A percentile compares a stretch with the other conserved stretches of the same genome.
Evolutionary conservation across 2,113 vertebrate genomes (phyloP).

Genomic region (Chionomys nivalis): DNA sequence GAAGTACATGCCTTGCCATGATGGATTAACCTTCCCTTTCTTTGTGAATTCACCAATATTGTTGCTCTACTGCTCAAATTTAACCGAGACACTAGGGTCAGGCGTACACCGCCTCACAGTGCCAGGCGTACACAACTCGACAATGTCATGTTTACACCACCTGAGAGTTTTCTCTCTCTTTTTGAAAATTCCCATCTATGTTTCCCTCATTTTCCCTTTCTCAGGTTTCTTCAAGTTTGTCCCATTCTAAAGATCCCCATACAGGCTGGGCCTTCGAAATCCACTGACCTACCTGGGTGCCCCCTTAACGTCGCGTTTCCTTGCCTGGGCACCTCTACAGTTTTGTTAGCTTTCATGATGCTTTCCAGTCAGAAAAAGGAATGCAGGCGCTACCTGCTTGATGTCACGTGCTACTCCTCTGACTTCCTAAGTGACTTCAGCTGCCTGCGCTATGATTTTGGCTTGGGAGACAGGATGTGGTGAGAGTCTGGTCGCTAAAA

Average conservation of each 20-base stretch:
- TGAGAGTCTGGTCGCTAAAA: not conserved
- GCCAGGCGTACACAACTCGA: not conserved
- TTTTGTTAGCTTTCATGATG: not conserved
- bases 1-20: no score
- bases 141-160: no score
- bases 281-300: not conserved
- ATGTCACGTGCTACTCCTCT: not conserved
- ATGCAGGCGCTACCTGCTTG: not conserved
- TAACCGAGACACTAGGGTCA: not conserved
- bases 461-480: accelerated
- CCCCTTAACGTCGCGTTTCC: not conserved
- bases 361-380: not conserved
- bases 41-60: not conserved
- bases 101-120: not conserved
- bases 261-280: not conserved
- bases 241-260: not conserved
- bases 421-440: not conserved
- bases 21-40: not conserved
- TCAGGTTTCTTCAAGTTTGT: not conserved
- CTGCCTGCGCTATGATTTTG: not conserved
- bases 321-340: not conserved
- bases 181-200: not conserved
- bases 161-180: not conserved
- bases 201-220: not conserved
- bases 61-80: not conserved